Evolutionary conservation across 2,113 vertebrate species (phyloP).

Genomic region (Myrmecobius fasciatus): DNA sequence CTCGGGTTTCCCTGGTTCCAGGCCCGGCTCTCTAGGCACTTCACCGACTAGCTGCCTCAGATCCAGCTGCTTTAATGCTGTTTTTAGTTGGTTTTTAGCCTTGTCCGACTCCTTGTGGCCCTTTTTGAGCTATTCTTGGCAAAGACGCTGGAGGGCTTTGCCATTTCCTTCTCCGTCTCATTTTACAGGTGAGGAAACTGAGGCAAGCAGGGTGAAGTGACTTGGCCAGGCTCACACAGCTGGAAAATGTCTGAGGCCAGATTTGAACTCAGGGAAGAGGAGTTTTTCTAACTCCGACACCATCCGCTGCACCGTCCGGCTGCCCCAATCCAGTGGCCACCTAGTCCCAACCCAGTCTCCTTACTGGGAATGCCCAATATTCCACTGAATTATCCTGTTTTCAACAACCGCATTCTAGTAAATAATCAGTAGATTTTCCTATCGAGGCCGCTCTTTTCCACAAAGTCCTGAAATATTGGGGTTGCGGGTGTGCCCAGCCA

Average conservation of each 20-base stretch:
- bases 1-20: not conserved
- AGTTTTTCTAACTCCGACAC: not conserved
- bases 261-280: not conserved
- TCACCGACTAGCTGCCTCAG: not conserved
- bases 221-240: too few species aligned
- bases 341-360: constrained; percentile 5
- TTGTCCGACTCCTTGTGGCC: not conserved
- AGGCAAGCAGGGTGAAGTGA: not conserved
- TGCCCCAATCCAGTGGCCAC: too few species aligned
- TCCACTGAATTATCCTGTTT: constrained; percentile 8
- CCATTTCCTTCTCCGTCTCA: not conserved
- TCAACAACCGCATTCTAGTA: constrained; percentile 26
- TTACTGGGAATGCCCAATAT: not conserved
- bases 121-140: not conserved
- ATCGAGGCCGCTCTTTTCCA: not conserved
- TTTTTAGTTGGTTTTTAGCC: not conserved
- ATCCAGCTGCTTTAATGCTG: not conserved
- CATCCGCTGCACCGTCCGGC: too few species aligned
- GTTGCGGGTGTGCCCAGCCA: too few species aligned
- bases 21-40: not conserved
- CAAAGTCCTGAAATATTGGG: not conserved
- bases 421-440: not conserved
- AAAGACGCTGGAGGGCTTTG: not conserved
- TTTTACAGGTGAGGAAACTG: not conserved
- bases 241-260: not conserved